Conservation (phyloP, 2,113 vertebrate species). For the Struthidea cinerea region DNA sequence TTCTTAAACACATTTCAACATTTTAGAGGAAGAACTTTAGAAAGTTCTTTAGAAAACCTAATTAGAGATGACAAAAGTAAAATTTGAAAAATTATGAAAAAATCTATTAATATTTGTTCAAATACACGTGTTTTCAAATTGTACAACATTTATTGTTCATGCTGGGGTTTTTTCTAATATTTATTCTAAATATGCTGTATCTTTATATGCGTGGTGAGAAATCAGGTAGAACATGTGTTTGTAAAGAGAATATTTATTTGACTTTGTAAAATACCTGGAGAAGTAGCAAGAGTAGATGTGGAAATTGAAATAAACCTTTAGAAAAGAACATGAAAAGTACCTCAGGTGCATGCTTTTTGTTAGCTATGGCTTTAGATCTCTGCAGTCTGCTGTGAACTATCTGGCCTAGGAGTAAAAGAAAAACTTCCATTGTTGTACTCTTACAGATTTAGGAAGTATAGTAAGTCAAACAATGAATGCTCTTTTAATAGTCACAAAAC, state of each 20-base stretch:
- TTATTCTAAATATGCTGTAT: not conserved
- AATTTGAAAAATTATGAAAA: not conserved
- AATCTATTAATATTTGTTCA: not conserved
- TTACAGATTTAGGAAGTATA: not conserved
- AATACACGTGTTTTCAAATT: not conserved
- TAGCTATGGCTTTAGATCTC: not conserved
- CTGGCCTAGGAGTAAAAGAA: not conserved
- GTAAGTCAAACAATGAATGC: not conserved
- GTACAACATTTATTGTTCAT: not conserved
- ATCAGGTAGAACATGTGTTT: not conserved
- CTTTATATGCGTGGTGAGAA: not conserved
- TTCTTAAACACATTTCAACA: not conserved
- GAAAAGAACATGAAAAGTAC: not conserved
- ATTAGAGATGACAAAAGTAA: not conserved
- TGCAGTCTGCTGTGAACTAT: not conserved
- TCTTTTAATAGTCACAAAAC: not conserved
- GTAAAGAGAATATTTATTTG: not conserved
- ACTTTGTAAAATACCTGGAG: not conserved
- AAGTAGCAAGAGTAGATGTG: not conserved
- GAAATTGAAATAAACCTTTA: not conserved
- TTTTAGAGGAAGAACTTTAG: not conserved
- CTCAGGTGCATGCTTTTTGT: not conserved
- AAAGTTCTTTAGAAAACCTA: not conserved
- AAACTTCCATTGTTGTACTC: not conserved
- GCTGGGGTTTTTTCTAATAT: accelerated